These are phyloP conservation scores for Blennius ocellaris DNA, from an alignment of 2,113 vertebrate genomes.

Conservation along the genomic window DNA sequence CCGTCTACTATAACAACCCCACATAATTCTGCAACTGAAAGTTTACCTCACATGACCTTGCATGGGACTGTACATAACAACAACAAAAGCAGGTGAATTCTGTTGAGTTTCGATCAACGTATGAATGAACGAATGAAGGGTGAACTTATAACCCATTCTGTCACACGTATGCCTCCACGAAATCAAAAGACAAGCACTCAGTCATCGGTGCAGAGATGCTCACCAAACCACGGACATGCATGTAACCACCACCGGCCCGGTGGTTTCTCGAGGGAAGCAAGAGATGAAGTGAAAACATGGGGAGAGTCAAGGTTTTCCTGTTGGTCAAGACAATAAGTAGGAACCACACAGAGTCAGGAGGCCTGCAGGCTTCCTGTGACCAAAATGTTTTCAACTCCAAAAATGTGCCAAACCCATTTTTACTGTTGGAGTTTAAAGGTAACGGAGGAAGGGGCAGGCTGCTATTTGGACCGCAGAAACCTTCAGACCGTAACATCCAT, in stretches of 20 bases:
- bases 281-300: constrained; percentile 50
- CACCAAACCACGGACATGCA: not conserved
- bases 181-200: not conserved
- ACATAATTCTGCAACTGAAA: too few species aligned
- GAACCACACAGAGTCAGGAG: constrained; percentile 33
- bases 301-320: constrained; percentile 42
- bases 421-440: constrained; percentile 25
- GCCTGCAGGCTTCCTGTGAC: constrained; percentile 16
- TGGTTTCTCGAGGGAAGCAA: constrained; percentile 4
- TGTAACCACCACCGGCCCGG: constrained; percentile 12
- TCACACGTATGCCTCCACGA: not conserved
- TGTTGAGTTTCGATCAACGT: too few species aligned
- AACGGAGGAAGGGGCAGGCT: constrained; percentile 8
- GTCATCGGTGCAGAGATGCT: not conserved
- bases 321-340: constrained; percentile 42
- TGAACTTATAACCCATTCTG: too few species aligned
- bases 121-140: too few species aligned
- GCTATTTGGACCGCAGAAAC: constrained; percentile 27
- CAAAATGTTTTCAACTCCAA: constrained; percentile 7
- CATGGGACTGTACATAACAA: too few species aligned
- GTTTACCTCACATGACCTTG: too few species aligned
- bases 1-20: too few species aligned
- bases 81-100: too few species aligned
- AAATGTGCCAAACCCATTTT: constrained; percentile 49
- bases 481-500: constrained; percentile 39